Conservation (phyloP, 2,113 vertebrate genomes). For the Brienomyrus brachyistius region DNA sequence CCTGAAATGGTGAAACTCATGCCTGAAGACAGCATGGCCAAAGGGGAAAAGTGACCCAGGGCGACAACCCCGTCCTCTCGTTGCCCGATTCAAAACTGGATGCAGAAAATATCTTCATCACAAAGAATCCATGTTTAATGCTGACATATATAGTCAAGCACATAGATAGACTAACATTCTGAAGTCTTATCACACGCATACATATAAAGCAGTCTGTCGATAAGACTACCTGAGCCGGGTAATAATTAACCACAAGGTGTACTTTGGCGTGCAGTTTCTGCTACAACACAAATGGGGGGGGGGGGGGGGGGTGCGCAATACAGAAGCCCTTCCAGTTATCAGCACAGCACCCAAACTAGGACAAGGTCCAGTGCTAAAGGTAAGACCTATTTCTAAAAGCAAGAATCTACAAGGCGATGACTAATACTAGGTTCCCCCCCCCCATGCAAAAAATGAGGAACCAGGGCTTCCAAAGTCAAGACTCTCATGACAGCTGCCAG, state of each 20-base stretch:
- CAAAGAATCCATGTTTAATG: not conserved
- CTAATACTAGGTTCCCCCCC: no score
- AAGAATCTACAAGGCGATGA: not conserved
- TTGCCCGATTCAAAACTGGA: not conserved
- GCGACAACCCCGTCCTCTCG: not conserved
- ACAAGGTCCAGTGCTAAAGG: not conserved
- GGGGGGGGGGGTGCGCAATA: not conserved
- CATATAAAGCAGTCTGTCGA: slow-evolving; percentile 18
- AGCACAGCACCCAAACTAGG: not conserved
- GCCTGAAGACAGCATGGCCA: not conserved
- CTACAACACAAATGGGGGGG: not conserved
- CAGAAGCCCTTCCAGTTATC: not conserved
- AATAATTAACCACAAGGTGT: not conserved
- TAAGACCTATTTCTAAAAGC: not conserved
- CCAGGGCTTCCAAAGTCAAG: not conserved
- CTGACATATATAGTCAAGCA: not conserved
- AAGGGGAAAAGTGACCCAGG: not conserved
- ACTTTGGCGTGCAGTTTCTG: not conserved
- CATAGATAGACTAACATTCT: not conserved
- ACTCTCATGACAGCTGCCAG: not conserved
- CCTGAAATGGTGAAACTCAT: not conserved
- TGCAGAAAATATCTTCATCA: not conserved
- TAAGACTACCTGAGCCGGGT: not conserved
- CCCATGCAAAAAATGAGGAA: not conserved
- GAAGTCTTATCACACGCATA: not conserved